phyloP scores from a whole-genome alignment of 2,113 vertebrate genomes.

The Pelecanoides urinatrix region DNA sequence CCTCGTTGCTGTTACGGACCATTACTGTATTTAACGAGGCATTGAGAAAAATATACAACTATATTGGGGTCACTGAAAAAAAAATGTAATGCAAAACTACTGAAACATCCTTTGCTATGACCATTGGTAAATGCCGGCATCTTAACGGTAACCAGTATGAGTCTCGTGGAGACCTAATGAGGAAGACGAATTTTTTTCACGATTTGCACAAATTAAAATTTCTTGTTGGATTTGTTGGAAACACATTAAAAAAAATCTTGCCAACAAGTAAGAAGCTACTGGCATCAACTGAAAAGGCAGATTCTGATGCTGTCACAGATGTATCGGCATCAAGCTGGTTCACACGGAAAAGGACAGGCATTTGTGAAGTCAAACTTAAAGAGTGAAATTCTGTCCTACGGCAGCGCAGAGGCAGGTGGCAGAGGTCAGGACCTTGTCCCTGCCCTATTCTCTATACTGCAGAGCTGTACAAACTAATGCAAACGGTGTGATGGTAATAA shows the following conservation, averaged over 20 bases:
- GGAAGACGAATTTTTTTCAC: background rate
- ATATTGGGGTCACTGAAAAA: background rate
- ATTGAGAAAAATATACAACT: background rate
- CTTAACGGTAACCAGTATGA: background rate
- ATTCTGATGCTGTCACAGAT: background rate
- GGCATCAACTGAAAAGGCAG: background rate
- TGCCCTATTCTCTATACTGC: accelerated
- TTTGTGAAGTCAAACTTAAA: background rate
- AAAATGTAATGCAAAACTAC: background rate
- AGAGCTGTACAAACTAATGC: background rate
- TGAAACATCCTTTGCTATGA: background rate
- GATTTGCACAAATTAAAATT: background rate
- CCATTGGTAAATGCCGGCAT: accelerated
- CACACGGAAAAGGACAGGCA: background rate
- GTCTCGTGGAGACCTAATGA: background rate
- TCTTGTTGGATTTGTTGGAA: background rate
- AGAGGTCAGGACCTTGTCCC: background rate
- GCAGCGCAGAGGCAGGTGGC: background rate
- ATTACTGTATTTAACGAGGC: background rate
- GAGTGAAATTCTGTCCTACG: background rate
- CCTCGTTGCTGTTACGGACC: background rate
- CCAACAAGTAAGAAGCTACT: background rate
- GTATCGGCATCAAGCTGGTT: background rate
- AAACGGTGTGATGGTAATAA: background rate
- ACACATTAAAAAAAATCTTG: background rate